phyloP scores from a whole-genome alignment of 1,140 invertebrate species.

The Brachionus asplanchnoidis region DNA sequence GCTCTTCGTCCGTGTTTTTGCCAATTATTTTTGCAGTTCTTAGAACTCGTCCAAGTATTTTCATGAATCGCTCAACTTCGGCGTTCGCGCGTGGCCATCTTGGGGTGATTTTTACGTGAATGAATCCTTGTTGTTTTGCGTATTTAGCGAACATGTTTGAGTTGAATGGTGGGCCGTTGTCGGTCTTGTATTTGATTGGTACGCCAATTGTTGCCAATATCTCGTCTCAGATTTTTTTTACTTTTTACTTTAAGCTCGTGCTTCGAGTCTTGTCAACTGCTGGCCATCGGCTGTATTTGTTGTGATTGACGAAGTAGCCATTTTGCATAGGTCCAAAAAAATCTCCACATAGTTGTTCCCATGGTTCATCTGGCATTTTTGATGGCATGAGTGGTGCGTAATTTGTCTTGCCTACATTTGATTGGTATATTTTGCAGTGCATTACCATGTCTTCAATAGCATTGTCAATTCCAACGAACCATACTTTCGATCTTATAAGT shows the following conservation, averaged over 20 bases:
- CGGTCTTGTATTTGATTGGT: slow-evolving; percentile 42
- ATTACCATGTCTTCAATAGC: not conserved
- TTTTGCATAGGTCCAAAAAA: not conserved
- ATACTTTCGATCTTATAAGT: not conserved
- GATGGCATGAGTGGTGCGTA: not conserved
- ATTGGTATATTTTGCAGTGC: not conserved
- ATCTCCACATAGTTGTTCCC: not conserved
- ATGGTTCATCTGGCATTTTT: not conserved
- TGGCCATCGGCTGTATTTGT: not conserved
- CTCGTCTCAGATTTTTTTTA: too few relatives aligned
- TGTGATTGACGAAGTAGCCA: not conserved
- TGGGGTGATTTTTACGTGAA: slow-evolving; percentile 43
- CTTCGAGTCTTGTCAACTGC: not conserved
- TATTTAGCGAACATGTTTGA: slow-evolving; percentile 39
- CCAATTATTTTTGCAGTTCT: not conserved
- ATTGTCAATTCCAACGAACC: not conserved
- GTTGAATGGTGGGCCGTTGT: slow-evolving; percentile 45
- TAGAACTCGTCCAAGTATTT: not conserved
- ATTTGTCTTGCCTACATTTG: not conserved
- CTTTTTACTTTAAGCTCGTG: not conserved
- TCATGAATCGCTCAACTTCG: slow-evolving; percentile 43
- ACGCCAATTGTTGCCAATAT: slow-evolving; percentile 43
- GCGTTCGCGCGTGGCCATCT: slow-evolving; percentile 42
- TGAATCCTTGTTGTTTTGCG: slow-evolving; percentile 40
- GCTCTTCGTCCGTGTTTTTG: not conserved